phyloP scores from a whole-genome alignment of 2,797 vertebrate species.

The Cuniculus paca region DNA sequence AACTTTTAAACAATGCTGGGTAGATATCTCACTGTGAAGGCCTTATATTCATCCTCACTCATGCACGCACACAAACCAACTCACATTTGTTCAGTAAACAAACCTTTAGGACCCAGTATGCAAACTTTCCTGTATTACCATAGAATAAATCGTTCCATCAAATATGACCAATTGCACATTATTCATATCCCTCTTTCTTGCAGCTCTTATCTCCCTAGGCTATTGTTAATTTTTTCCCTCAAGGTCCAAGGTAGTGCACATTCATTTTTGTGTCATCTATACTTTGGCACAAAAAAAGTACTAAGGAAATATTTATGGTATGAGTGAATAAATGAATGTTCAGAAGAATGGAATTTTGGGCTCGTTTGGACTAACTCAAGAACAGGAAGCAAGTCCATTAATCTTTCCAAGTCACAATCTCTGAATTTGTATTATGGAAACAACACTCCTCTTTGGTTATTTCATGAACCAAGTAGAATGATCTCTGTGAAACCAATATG shows the following conservation, averaged over 20 bases:
- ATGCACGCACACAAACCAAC: not conserved
- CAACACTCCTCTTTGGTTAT: conserved; percentile 3
- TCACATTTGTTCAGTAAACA: conserved; percentile 11
- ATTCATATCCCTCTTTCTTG: not conserved
- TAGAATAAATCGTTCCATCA: conserved; percentile 46
- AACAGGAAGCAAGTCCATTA: not conserved
- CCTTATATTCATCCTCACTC: not conserved
- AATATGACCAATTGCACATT: not conserved
- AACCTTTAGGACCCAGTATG: not conserved
- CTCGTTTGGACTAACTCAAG: conserved; percentile 40
- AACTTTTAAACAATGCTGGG: not conserved
- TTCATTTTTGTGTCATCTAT: conserved; percentile 53
- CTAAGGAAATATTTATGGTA: conserved; percentile 54
- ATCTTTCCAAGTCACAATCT: conserved; percentile 53
- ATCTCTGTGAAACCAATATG: conserved; percentile 17
- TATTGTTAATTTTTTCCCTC: conserved; percentile 42
- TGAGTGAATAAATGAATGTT: conserved; percentile 53
- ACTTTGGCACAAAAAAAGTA: conserved; percentile 44
- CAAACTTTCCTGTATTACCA: not conserved
- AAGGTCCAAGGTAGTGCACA: not conserved
- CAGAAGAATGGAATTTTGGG: conserved; percentile 58
- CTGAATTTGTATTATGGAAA: not conserved
- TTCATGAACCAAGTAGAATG: conserved; percentile 47
- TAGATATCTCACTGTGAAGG: not conserved
- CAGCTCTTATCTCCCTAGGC: not conserved